These are phyloP conservation scores for Anoplophora glabripennis DNA, from an alignment of 1,140 invertebrate genomes.

Conservation along the genomic window DNA sequence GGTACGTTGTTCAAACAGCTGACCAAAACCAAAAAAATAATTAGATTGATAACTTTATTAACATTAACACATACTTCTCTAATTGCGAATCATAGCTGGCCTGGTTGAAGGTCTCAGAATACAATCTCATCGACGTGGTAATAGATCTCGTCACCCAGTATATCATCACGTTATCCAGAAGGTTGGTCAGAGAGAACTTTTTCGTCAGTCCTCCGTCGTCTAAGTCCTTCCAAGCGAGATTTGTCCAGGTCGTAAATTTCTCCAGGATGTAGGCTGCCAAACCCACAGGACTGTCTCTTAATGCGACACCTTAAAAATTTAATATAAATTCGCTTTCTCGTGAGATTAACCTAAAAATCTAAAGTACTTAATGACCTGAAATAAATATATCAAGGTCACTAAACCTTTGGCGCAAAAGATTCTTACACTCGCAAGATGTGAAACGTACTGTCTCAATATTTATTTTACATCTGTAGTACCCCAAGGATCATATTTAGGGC, in stretches of 20 bases:
- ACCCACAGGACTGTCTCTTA: conserved; percentile 68
- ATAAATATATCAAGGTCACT: too few species aligned
- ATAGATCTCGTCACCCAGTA: conserved; percentile 72
- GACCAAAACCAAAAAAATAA: background rate
- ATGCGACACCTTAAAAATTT: conserved; percentile 53
- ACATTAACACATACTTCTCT: conserved; percentile 1
- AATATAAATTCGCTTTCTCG: too few species aligned
- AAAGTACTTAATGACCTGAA: too few species aligned
- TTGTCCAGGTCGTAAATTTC: conserved; percentile 80
- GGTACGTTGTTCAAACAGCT: conserved; percentile 53
- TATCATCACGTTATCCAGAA: conserved; percentile 74
- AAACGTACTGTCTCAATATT: too few species aligned
- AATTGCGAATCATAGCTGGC: conserved; percentile 36
- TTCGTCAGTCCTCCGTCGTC: conserved; percentile 71
- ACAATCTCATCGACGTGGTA: conserved; percentile 64
- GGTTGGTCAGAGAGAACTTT: conserved; percentile 68
- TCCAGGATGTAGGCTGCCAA: conserved; percentile 84
- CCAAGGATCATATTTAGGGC: too few species aligned
- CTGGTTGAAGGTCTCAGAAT: conserved; percentile 58
- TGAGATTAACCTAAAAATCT: too few species aligned
- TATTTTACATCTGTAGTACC: too few species aligned
- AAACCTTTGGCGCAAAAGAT: too few species aligned
- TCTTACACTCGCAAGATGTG: too few species aligned
- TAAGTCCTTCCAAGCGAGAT: conserved; percentile 54
- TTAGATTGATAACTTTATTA: too few species aligned